Conservation (phyloP, 2,797 vertebrate genomes). For the Meda fulgida region DNA sequence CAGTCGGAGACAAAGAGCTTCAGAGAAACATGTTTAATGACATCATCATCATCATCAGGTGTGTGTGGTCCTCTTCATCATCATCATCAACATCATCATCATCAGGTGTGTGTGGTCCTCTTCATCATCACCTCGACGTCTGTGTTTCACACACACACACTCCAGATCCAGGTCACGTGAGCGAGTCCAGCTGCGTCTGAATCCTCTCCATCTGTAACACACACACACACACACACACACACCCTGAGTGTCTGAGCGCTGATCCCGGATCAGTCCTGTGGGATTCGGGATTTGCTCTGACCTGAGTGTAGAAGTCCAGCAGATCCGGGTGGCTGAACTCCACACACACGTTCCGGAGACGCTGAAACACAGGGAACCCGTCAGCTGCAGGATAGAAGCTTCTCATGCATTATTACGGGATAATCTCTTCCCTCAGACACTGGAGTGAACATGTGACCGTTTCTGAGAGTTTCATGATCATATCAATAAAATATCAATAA, state of each 20-base stretch:
- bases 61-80: background rate
- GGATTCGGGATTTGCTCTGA: constrained; percentile 66
- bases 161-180: constrained; percentile 60
- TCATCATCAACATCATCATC: background rate
- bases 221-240: constrained; percentile 45
- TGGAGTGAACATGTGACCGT: constrained; percentile 51
- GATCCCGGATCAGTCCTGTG: too few species aligned
- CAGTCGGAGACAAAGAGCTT: background rate
- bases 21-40: constrained; percentile 4
- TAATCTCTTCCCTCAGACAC: constrained; percentile 60
- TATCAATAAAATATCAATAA: constrained; percentile 6
- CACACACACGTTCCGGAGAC: constrained; percentile 86
- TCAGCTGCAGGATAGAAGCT: constrained; percentile 65
- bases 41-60: background rate
- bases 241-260: constrained; percentile 27
- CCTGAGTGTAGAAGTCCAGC: constrained; percentile 97
- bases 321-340: constrained; percentile 93
- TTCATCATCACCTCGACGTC: background rate
- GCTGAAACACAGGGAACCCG: constrained; percentile 69
- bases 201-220: constrained; percentile 84
- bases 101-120: background rate
- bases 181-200: constrained; percentile 88
- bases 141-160: too few species aligned
- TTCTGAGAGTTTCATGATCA: background rate
- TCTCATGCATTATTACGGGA: constrained; percentile 73